Evolutionary conservation across 2,113 vertebrate genomes (phyloP).

Genomic region (Balaenoptera acutorostrata): DNA sequence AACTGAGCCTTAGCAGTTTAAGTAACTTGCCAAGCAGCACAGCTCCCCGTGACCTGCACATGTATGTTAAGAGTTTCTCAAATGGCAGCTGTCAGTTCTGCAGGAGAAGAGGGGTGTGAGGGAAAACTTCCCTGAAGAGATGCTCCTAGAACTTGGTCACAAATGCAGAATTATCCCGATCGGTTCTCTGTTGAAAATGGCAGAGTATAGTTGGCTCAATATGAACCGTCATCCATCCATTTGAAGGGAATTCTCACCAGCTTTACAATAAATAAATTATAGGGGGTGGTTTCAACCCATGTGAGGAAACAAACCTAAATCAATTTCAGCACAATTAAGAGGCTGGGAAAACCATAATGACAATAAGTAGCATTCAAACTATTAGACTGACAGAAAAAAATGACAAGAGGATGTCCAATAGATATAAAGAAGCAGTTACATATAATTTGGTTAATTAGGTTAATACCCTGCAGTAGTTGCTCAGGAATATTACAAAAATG

Average conservation of each 20-base stretch:
- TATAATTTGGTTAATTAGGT: neutral
- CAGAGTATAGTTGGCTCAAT: neutral
- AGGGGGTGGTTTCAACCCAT: neutral
- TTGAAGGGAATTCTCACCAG: neutral
- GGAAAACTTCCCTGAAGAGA: neutral
- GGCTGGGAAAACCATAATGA: neutral
- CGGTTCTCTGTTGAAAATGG: neutral
- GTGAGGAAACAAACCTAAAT: neutral
- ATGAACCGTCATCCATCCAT: neutral
- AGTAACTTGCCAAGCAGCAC: neutral
- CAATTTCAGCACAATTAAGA: neutral
- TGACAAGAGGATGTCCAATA: neutral
- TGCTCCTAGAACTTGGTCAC: neutral
- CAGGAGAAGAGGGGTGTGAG: neutral
- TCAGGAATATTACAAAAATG: neutral
- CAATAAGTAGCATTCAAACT: neutral
- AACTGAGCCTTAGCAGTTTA: neutral
- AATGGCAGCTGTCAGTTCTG: neutral
- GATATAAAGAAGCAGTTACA: neutral
- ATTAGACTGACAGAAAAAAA: neutral
- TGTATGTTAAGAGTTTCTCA: neutral
- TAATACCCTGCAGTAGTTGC: neutral
- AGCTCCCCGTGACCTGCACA: neutral
- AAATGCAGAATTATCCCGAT: neutral
- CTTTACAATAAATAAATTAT: neutral